Conservation (phyloP, 2,797 vertebrate genomes). For the Coreius guichenoti region DNA sequence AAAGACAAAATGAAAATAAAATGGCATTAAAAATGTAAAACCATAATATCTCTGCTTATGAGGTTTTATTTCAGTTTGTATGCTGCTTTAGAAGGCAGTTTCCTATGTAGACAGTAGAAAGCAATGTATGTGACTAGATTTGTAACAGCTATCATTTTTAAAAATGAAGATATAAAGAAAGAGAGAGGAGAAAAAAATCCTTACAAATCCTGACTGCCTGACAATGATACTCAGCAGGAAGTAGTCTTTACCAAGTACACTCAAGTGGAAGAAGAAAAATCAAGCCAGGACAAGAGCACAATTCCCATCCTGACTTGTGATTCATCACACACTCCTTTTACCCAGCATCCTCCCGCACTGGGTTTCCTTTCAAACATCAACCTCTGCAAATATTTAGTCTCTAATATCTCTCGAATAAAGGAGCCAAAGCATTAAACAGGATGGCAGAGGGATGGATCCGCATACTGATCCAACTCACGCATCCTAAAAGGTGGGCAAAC, state of each 20-base stretch:
- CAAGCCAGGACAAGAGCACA: slow-evolving; percentile 40
- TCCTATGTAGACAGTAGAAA: neutral
- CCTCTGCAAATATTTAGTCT: slow-evolving; percentile 33
- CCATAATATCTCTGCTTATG: neutral
- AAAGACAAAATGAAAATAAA: neutral
- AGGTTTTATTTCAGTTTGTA: neutral
- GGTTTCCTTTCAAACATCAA: slow-evolving; percentile 21
- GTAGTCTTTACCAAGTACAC: slow-evolving; percentile 33
- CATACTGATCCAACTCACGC: slow-evolving; percentile 31
- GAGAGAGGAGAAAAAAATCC: neutral
- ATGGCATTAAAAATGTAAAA: neutral
- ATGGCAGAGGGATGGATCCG: neutral
- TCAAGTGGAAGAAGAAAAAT: slow-evolving; percentile 18
- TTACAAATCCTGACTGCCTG: slow-evolving; percentile 16
- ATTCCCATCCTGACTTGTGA: slow-evolving; percentile 10
- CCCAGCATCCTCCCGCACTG: neutral
- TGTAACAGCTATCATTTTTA: neutral
- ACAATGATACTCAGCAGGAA: slow-evolving; percentile 39
- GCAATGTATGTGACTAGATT: slow-evolving; percentile 5
- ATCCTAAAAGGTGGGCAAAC: slow-evolving; percentile 16
- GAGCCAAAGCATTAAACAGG: slow-evolving; percentile 36
- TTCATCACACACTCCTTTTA: slow-evolving; percentile 20
- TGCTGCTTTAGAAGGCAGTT: neutral
- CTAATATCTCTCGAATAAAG: slow-evolving; percentile 22
- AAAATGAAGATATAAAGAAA: slow-evolving; percentile 8